These are phyloP conservation scores for Xestia ashworthii DNA, from an alignment of 2,888 invertebrate species.

Conservation along the genomic window DNA sequence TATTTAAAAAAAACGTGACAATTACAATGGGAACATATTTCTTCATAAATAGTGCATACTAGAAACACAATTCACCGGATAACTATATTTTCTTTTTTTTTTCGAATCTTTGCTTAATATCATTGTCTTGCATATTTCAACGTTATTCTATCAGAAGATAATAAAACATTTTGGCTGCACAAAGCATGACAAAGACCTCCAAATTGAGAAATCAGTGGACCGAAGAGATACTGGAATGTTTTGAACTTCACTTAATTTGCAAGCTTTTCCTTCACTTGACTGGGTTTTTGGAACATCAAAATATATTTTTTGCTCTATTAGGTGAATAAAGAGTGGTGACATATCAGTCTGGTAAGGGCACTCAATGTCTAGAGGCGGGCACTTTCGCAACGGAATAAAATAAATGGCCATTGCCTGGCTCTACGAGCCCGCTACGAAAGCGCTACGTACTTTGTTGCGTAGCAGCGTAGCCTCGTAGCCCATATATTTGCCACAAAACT, in stretches of 20 bases:
- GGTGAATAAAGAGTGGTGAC: not conserved
- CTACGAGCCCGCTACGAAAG: slow-evolving; percentile 37
- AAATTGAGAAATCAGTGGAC: slow-evolving; percentile 28
- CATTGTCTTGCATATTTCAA: not conserved
- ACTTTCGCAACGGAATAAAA: slow-evolving; percentile 25
- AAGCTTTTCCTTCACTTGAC: not conserved
- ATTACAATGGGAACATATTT: not conserved
- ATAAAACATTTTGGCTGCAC: not conserved
- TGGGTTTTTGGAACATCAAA: slow-evolving; percentile 1
- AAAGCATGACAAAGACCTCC: not conserved
- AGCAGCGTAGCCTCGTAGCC: slow-evolving; percentile 21
- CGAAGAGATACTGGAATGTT: slow-evolving; percentile 21
- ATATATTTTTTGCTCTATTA: not conserved
- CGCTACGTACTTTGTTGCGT: slow-evolving; percentile 36
- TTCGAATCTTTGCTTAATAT: not conserved
- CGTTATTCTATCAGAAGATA: not conserved
- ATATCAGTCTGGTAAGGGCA: slow-evolving; percentile 12
- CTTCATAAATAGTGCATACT: not conserved
- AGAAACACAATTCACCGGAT: not conserved
- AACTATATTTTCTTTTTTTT: not conserved
- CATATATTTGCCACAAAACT: slow-evolving; percentile 29
- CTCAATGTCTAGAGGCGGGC: slow-evolving; percentile 12
- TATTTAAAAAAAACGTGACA: not conserved
- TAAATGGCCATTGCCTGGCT: slow-evolving; percentile 43
- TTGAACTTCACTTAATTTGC: slow-evolving; percentile 28